Percentiles rank a stretch among this genome's conserved stretches.
phyloP scores from a whole-genome alignment of 2,113 vertebrate species.

The Capra hircus region DNA sequence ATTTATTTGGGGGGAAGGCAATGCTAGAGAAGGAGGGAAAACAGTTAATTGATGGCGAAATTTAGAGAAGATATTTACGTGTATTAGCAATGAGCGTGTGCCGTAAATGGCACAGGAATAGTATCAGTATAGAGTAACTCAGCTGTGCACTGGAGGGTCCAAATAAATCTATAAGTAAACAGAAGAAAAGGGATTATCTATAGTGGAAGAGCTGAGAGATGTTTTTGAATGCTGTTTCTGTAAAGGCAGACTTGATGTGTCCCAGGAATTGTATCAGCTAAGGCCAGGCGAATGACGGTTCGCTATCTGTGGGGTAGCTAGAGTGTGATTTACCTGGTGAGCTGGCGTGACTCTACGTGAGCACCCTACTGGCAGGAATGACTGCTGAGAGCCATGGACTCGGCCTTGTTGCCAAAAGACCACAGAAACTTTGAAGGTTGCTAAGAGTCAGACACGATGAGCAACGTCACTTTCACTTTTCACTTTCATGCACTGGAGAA shows the following conservation, averaged over 20 bases:
- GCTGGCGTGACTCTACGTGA: neutral
- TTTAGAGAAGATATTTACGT: neutral
- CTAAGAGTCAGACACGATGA: no score
- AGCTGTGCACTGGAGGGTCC: neutral
- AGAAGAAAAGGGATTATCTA: neutral
- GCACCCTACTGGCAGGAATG: no score
- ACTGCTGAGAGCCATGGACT: neutral
- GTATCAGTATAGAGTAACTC: neutral
- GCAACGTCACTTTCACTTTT: neutral
- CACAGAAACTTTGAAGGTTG: neutral
- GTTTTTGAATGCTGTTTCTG: neutral
- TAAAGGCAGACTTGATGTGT: neutral
- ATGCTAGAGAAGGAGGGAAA: neutral
- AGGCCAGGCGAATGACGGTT: neutral
- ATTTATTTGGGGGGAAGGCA: neutral
- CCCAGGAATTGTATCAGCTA: neutral
- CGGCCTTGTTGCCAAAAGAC: neutral
- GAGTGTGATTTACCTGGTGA: neutral
- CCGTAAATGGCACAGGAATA: neutral
- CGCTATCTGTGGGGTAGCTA: neutral
- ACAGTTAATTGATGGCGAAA: neutral
- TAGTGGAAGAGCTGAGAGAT: neutral
- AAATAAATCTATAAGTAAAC: neutral
- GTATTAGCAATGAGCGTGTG: neutral
- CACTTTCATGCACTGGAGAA: neutral